Conservation (phyloP, 2,888 invertebrate genomes). For the Chymomyza fuscimana region DNA sequence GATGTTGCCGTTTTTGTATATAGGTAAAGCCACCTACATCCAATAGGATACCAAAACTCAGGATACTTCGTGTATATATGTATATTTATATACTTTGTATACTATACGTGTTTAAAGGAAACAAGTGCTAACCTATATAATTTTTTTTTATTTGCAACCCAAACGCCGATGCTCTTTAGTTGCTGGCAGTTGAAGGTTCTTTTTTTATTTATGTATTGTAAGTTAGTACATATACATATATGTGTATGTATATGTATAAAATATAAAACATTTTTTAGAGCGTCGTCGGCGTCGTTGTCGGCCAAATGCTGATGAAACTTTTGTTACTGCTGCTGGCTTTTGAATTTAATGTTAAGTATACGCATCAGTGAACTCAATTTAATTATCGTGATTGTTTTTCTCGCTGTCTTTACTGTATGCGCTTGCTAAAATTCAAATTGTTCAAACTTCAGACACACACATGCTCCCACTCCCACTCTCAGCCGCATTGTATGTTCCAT, state of each 20-base stretch:
- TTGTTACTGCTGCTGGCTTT: constrained; percentile 35
- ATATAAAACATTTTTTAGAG: background rate
- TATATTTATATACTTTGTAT: background rate
- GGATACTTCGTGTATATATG: background rate
- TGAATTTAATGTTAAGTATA: constrained; percentile 75
- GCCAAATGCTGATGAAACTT: constrained; percentile 36
- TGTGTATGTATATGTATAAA: background rate
- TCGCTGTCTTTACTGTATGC: constrained; percentile 43
- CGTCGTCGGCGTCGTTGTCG: constrained; percentile 11
- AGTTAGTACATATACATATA: background rate
- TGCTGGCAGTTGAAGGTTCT: constrained; percentile 65
- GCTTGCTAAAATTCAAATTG: constrained; percentile 53
- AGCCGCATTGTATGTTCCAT: constrained; percentile 24
- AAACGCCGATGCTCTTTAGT: constrained; percentile 28
- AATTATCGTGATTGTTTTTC: constrained; percentile 72
- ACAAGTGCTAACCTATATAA: constrained; percentile 63
- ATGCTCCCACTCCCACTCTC: constrained; percentile 28
- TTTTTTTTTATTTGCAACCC: constrained; percentile 34
- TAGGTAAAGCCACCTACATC: background rate
- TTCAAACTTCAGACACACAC: constrained; percentile 55
- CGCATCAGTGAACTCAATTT: constrained; percentile 77
- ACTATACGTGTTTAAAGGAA: background rate
- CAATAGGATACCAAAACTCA: constrained; percentile 1
- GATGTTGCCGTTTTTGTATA: constrained; percentile 16
- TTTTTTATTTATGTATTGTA: constrained; percentile 28